Conservation (phyloP, 2,797 vertebrate species). For the Hydrophis major region DNA sequence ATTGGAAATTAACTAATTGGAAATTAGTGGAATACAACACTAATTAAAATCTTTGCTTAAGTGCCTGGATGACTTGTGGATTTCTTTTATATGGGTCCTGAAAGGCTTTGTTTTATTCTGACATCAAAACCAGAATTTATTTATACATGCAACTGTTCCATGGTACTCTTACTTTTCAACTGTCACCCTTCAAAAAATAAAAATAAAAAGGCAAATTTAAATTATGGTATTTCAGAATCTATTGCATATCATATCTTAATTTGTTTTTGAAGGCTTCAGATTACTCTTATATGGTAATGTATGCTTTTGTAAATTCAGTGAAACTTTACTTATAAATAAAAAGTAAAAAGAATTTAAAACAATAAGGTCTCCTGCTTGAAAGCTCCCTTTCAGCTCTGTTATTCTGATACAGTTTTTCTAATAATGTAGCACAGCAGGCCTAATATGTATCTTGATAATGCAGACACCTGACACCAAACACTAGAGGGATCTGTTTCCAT, state of each 20-base stretch:
- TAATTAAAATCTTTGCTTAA: neutral
- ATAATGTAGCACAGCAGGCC: neutral
- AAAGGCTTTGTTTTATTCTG: neutral
- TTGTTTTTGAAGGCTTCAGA: neutral
- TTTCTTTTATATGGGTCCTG: neutral
- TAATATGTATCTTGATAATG: neutral
- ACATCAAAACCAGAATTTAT: neutral
- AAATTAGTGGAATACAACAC: neutral
- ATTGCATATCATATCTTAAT: neutral
- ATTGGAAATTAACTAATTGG: neutral
- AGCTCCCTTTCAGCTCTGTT: neutral
- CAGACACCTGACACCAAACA: neutral
- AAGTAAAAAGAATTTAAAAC: neutral
- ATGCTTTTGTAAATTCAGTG: neutral
- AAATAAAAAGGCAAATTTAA: neutral
- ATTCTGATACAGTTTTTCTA: neutral
- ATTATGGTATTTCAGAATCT: neutral
- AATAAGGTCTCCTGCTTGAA: neutral
- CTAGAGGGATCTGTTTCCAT: constrained; percentile 31
- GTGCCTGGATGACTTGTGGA: neutral
- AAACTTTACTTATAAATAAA: neutral
- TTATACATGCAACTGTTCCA: neutral
- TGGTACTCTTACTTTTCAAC: neutral
- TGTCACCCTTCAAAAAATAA: neutral
- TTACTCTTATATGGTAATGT: neutral